Evolutionary conservation across 2,797 vertebrate species (phyloP).

Genomic region (Notamacropus eugenii): DNA sequence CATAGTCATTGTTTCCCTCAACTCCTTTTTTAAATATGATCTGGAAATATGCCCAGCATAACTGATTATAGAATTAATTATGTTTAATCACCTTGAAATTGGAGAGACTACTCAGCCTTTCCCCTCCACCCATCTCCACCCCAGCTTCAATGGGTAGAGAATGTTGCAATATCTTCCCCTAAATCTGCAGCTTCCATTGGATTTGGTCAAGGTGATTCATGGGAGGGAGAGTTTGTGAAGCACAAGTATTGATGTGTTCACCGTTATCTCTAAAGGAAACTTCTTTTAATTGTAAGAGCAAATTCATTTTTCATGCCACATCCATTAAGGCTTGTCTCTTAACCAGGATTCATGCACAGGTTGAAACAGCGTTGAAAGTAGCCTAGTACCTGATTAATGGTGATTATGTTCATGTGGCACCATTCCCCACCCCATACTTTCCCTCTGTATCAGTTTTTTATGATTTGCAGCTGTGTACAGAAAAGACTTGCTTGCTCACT

Average conservation of each 20-base stretch:
- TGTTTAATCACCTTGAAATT: background rate
- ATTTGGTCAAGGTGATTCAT: background rate
- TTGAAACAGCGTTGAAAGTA: background rate
- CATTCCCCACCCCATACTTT: background rate
- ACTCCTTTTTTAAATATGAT: fast-evolving
- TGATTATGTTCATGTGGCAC: background rate
- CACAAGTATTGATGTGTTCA: fast-evolving
- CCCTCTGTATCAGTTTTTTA: background rate
- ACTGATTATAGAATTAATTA: background rate
- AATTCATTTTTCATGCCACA: background rate
- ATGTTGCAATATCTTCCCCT: background rate
- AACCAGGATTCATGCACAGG: background rate
- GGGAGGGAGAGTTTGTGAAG: background rate
- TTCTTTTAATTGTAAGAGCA: background rate
- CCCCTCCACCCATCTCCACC: background rate
- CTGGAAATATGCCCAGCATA: background rate
- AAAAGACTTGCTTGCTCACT: background rate
- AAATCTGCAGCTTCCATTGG: background rate
- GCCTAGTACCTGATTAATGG: background rate
- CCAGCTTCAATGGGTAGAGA: background rate
- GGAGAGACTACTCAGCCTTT: background rate
- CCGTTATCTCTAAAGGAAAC: background rate
- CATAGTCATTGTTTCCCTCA: background rate
- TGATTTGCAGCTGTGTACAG: constrained; percentile 2
- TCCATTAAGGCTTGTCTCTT: background rate